Evolutionary conservation across 2,888 invertebrate species (phyloP).

Genomic region (Eupeodes luniger): DNA sequence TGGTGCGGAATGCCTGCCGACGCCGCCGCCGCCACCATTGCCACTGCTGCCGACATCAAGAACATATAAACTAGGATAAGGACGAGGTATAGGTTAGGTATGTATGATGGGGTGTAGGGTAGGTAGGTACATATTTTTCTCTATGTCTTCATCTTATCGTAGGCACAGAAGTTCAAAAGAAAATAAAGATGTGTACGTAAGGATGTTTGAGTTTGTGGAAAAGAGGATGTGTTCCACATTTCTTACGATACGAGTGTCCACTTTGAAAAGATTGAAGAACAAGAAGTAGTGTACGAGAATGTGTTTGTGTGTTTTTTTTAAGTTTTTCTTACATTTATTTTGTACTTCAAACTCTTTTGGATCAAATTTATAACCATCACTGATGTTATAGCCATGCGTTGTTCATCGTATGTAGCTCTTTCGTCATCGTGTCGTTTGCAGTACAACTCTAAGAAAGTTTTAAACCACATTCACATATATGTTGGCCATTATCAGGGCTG

Average conservation of each 20-base stretch:
- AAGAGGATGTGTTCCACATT: slow-evolving; percentile 72
- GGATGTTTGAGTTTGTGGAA: slow-evolving; percentile 14
- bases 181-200: slow-evolving; percentile 38
- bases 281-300: not conserved
- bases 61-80: slow-evolving; percentile 68
- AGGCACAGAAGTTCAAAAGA: slow-evolving; percentile 52
- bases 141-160: slow-evolving; percentile 56
- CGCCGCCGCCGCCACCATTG: slow-evolving; percentile 1
- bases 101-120: too few species aligned
- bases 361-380: slow-evolving; percentile 60
- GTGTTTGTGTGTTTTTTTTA: slow-evolving; percentile 26
- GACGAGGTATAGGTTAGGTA: slow-evolving; percentile 15
- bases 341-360: slow-evolving; percentile 30
- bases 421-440: not conserved
- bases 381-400: slow-evolving; percentile 40
- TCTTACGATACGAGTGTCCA: slow-evolving; percentile 66
- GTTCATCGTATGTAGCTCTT: too few species aligned
- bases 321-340: not conserved
- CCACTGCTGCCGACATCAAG: not conserved
- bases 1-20: slow-evolving; percentile 11
- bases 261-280: slow-evolving; percentile 62
- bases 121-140: slow-evolving; percentile 26
- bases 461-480: not conserved
- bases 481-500: not conserved
- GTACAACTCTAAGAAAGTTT: not conserved